Base-by-base conservation (phyloP, 2,113 vertebrate genomes). In the Ceyx melanurus region DNA sequence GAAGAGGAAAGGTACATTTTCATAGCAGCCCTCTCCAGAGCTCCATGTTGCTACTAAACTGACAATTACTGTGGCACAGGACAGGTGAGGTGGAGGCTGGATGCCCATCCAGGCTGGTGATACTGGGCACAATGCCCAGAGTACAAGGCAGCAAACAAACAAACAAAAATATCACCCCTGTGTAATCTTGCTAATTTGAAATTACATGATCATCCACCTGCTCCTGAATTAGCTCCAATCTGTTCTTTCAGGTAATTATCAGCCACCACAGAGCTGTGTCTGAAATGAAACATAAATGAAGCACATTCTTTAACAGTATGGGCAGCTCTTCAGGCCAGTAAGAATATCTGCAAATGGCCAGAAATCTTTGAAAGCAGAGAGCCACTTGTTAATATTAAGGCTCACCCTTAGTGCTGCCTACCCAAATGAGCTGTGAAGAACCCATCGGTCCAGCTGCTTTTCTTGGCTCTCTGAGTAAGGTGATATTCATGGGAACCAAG, bases 91-190 rank as follows among this genome's bases (percentile, higher is more conserved):
- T 0, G 2, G n/a, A 57, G 51, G 37, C 46, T 78, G 48, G 48
- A 46, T 5, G 7, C 13, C 21, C 1, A 0, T 33, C 48, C 66
- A 54, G 33, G 19, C 31, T 82, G 70, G 65, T 7, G 35, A 54
- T 10, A 67, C 11, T 5, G 65, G 14, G 35, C 2, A 1, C 16
- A 57, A 43, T 12, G 18, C 20, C 60, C 1, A 0, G 0, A 66
- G 17, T 29, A 61, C 9, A 65, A 77, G 46, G 66, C n/a, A 84
- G 77, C 28, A 90, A 72, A 82, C 20, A 84, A 76, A 60, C 56
- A 54, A 35, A 45, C 31, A 72, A 82, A 73, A 31, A 22, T 37
- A 46, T 26, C 48, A 22, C 5, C n/a, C 33, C 35, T 33, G 54
- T 70, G 68, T 73, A 37, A 56, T 72, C 31, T 46, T 56, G 58